These are phyloP conservation scores for Chloroclysta siterata DNA, from an alignment of 2,888 invertebrate genomes.

Conservation along the genomic window DNA sequence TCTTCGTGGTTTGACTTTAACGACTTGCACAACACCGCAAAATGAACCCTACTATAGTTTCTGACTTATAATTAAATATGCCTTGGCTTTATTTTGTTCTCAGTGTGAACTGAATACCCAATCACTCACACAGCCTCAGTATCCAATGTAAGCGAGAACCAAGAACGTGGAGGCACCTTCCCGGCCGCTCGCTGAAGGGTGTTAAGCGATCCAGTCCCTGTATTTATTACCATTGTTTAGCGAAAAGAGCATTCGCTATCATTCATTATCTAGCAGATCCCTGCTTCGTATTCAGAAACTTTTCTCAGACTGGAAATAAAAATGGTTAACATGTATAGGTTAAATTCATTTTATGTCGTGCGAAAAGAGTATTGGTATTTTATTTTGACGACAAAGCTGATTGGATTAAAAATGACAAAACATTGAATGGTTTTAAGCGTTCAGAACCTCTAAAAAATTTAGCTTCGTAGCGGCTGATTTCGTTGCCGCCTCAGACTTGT, in stretches of 20 bases:
- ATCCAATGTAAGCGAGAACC: conserved; percentile 40
- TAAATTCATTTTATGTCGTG: conserved; percentile 30
- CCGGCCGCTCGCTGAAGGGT: conserved; percentile 56
- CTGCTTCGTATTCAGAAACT: conserved; percentile 55
- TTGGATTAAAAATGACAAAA: neutral
- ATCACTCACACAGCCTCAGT: conserved; percentile 49
- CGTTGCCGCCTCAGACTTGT: too few relatives aligned
- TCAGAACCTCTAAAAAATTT: too few relatives aligned
- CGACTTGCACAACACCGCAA: too few relatives aligned
- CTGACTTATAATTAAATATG: neutral
- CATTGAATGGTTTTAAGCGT: too few relatives aligned
- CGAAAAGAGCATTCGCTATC: conserved; percentile 76
- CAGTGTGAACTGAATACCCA: conserved; percentile 29
- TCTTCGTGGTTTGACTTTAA: too few relatives aligned
- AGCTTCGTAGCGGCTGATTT: too few relatives aligned
- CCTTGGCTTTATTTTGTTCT: neutral
- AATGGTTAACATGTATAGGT: conserved; percentile 32
- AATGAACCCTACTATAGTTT: too few relatives aligned
- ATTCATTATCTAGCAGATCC: conserved; percentile 70
- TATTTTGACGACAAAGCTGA: neutral
- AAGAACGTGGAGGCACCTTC: conserved; percentile 43
- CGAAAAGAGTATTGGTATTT: conserved; percentile 20
- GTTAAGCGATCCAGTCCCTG: conserved; percentile 76
- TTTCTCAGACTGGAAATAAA: conserved; percentile 46
- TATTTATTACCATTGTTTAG: conserved; percentile 85